Percentiles rank a stretch among this genome's conserved stretches.
Conservation (phyloP, 2,888 invertebrate species). For the Cryptophagus acutangulus region DNA sequence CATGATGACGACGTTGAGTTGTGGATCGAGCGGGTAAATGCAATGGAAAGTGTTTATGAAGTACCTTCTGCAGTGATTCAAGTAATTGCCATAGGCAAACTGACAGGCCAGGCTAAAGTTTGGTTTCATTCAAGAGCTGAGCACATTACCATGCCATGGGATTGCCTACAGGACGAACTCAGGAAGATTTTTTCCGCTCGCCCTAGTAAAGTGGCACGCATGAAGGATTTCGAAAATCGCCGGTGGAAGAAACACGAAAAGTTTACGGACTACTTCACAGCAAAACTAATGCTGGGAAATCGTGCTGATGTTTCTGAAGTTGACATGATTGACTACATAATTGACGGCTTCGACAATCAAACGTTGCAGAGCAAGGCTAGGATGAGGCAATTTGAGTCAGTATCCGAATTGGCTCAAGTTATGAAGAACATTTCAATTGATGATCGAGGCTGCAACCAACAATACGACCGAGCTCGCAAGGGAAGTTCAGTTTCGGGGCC, state of each 20-base stretch:
- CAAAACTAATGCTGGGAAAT: conserved; percentile 17
- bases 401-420: too few relatives aligned
- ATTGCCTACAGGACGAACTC: conserved; percentile 9
- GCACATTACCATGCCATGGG: too few relatives aligned
- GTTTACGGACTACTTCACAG: conserved; percentile 14
- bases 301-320: conserved; percentile 9
- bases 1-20: conserved; percentile 8
- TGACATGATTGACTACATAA: too few relatives aligned
- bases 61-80: conserved; percentile 15
- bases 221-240: conserved; percentile 11
- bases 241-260: conserved; percentile 15
- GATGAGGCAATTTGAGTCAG: too few relatives aligned
- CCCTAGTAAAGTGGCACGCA: background rate
- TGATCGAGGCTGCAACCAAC: too few relatives aligned
- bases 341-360: conserved; percentile 17
- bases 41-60: conserved; percentile 11
- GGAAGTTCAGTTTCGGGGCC: too few relatives aligned
- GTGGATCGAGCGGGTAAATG: conserved; percentile 12
- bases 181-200: conserved; percentile 10
- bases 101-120: conserved; percentile 11
- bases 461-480: too few relatives aligned
- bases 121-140: too few relatives aligned
- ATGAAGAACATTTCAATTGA: too few relatives aligned
- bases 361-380: conserved; percentile 12
- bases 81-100: conserved; percentile 15